These are phyloP conservation scores for Drosophila borealis DNA, from an alignment of 2,888 invertebrate species.

Conservation along the genomic window DNA sequence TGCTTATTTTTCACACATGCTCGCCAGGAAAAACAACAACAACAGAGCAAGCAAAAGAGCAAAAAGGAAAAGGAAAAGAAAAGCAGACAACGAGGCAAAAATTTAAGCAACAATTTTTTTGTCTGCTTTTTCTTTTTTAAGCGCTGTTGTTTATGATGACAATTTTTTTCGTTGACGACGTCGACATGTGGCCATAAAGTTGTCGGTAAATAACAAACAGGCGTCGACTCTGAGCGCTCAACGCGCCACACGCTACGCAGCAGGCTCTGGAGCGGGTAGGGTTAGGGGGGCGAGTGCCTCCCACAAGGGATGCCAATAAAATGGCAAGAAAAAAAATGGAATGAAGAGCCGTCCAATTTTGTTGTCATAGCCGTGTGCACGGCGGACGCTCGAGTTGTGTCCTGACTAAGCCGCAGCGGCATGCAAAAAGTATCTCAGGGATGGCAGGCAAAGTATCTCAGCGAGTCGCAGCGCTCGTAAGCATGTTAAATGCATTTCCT, in stretches of 20 bases:
- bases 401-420: slow-evolving; percentile 17
- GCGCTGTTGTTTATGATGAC: slow-evolving; percentile 67
- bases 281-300: slow-evolving; percentile 13
- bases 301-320: slow-evolving; percentile 32
- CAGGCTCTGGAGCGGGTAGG: not conserved
- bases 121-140: slow-evolving; percentile 9
- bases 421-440: slow-evolving; percentile 44
- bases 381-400: slow-evolving; percentile 12
- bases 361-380: slow-evolving; percentile 7
- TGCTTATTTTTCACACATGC: slow-evolving; percentile 81
- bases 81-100: slow-evolving; percentile 36
- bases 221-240: slow-evolving; percentile 43
- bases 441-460: slow-evolving; percentile 18
- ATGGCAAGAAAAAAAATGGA: slow-evolving; percentile 8
- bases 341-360: slow-evolving; percentile 30
- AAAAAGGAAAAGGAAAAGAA: slow-evolving; percentile 10
- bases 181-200: slow-evolving; percentile 80
- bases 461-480: slow-evolving; percentile 14
- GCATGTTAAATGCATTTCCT: slow-evolving; percentile 43
- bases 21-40: slow-evolving; percentile 54
- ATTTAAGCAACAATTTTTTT: slow-evolving; percentile 67
- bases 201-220: slow-evolving; percentile 82
- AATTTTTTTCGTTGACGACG: slow-evolving; percentile 59
- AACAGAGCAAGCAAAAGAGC: slow-evolving; percentile 21
- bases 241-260: slow-evolving; percentile 1